Base-by-base conservation (phyloP, 2,113 vertebrate species). In the Amblyornis subalaris region DNA sequence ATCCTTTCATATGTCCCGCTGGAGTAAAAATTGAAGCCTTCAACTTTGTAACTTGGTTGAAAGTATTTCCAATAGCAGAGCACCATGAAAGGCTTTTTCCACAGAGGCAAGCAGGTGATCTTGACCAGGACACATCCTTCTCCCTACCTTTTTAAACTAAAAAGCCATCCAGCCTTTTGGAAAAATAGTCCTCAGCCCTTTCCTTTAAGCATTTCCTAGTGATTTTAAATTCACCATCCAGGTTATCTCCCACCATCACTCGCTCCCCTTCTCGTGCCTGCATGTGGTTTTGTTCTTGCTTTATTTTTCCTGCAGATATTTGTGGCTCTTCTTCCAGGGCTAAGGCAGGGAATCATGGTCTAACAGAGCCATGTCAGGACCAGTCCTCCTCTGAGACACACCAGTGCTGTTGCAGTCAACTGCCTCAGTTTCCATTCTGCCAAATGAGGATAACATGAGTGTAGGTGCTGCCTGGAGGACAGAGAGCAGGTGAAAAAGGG, bases 1-100 rank as follows among this genome's bases (percentile, higher is more conserved):
- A 79, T 69, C 25, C 13, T 11, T 64, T 53, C 12, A 0, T 11
- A 9, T 3, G 1, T 33, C 40, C 58, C 0, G 0, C 3, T 3
- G 3, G 29, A 45, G 6, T 28, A 45, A 69, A 93, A 93, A 33
- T 12, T 5, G 0, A 51, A 70, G 16, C 40, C 26, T 76, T 79
- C 33, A 54, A 10, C 10, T 62, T 35, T 14, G 12, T 60, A 28
- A 51, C 8, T 66, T 42, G 10, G 16, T 54, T 50, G 25, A 19
- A 95, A 93, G 3, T 31, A 31, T 76, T 85, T 77, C 33, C 42
- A 38, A 18, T 2, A 70, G 33, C 21, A 70, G 6, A 57, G 28
- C 2, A 4, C 31, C 14, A 48, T 0, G 0, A 51, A 77, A 69
- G 10, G 2, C 12, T 62, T 57, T 48, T 47, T n/a, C 29, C 26